Percentiles rank a stretch among this genome's conserved stretches.
Evolutionary conservation across 2,113 vertebrate genomes (phyloP).

Genomic region (Coturnix japonica): DNA sequence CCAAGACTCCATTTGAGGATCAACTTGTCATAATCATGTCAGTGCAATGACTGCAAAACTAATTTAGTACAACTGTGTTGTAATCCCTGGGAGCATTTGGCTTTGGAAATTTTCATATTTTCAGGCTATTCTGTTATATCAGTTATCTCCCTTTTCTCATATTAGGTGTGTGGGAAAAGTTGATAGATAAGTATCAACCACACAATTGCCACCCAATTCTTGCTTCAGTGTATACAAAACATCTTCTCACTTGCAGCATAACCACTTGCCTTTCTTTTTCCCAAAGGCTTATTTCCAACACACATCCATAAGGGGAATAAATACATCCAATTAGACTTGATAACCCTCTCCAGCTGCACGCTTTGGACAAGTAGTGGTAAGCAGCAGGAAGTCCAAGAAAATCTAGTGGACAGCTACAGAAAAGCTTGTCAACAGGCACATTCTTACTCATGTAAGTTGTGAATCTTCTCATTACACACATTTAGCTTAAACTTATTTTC

Average conservation of each 20-base stretch:
- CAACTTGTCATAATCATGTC: not conserved
- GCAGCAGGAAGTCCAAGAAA: not conserved
- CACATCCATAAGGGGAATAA: not conserved
- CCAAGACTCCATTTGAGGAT: not conserved
- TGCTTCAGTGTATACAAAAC: constrained; percentile 12
- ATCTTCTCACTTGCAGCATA: not conserved
- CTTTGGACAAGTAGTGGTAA: not conserved
- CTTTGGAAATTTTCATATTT: not conserved
- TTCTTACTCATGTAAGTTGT: not conserved
- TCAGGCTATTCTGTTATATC: constrained; percentile 35
- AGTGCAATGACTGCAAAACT: constrained; percentile 6
- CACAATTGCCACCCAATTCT: constrained; percentile 28
- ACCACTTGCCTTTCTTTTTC: constrained; percentile 14
- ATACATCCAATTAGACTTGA: not conserved
- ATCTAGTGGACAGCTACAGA: not conserved
- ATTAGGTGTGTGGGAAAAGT: constrained; percentile 39
- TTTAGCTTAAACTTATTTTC: not conserved
- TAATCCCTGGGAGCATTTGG: not conserved
- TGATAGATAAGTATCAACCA: constrained; percentile 55
- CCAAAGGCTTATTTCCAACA: not conserved
- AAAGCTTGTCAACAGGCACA: not conserved
- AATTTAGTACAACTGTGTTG: not conserved
- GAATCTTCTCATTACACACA: not conserved
- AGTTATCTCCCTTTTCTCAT: constrained; percentile 15
- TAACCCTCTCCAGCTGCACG: not conserved